These are phyloP conservation scores for Brachypterus glaber DNA, from an alignment of 2,888 invertebrate genomes.

Conservation along the genomic window DNA sequence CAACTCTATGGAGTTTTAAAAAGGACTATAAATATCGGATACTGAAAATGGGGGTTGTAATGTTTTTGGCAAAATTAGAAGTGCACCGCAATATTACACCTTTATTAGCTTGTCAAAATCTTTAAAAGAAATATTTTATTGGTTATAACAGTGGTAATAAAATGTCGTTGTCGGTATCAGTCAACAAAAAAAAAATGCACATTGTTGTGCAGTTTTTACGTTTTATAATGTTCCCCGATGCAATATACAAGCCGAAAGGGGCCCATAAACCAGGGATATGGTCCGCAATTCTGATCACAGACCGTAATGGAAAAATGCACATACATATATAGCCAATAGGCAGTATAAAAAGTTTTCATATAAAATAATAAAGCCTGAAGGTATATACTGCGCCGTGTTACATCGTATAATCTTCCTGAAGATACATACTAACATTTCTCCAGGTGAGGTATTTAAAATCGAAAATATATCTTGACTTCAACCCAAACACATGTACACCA, in stretches of 20 bases:
- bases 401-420: no score
- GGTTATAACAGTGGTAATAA: conserved; percentile 33
- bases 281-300: conserved; percentile 38
- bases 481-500: no score
- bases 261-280: conserved; percentile 37
- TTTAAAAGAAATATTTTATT: conserved; percentile 35
- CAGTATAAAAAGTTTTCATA: conserved; percentile 38
- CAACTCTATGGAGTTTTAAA: no score
- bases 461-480: no score
- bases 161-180: conserved; percentile 31
- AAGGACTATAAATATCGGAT: no score
- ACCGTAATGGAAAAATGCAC: conserved; percentile 37
- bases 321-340: conserved; percentile 39
- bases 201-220: conserved; percentile 39
- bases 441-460: no score
- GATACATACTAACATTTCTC: no score
- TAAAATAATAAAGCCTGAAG: conserved; percentile 33
- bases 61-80: conserved; percentile 31
- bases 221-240: conserved; percentile 38
- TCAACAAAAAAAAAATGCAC: conserved; percentile 31
- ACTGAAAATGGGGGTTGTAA: no score
- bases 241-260: conserved; percentile 37
- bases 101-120: conserved; percentile 30
- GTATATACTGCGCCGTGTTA: no score
- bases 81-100: no score